Evolutionary conservation across 35 echinoderm and acorn worm genomes (phyloP), one percentile per base, ranked within the genome.

Genomic region (Anneissia japonica): DNA sequence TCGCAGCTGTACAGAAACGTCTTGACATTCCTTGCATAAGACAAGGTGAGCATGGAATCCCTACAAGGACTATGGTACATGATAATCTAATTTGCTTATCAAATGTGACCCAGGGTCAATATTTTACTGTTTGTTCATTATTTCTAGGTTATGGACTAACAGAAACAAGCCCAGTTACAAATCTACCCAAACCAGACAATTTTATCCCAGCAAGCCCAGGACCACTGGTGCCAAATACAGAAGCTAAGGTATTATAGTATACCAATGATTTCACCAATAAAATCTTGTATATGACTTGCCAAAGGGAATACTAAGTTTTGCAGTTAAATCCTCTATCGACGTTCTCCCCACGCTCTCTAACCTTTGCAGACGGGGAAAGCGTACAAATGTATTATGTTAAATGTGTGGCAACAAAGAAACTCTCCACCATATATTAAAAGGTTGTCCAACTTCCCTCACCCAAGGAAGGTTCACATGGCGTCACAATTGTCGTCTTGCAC

Each of bases 141-240:
- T 79, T 36, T 36, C 16, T 32, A 82, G 43, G 43, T 12, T 46
- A 82, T 82, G 80, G 36, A 35, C 80, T 43, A 32, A 82, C 43
- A 79, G 74, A 79, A 81, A 56, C 26, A 51, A 46, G 34, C 55
- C 76, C 76, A 31, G 40, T 77, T 79, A 88, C 74, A 40, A 64
- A 40, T 38, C 23, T 46, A 43, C 12, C 36, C 5, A 5, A 4
- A 26, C 7, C 40, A 13, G 43, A 43, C 30, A 4, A 46, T 31
- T 17, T 17, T 30, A 9, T 31, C n/a, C 3, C 12, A 11, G 80
- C 28, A 41, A 40, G 30, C 43, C 78, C 79, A 28, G 87, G 87
- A 74, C 31, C 32, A 34, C 80, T 89, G 4, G 14, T 89, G 31
- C 87, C 87, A 10, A 89, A 89, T 64, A 82, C 87, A 41, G 87